Percentiles rank a stretch among this genome's conserved stretches.
phyloP scores from a whole-genome alignment of 2,797 vertebrate species.

The Nyctalus aviator region DNA sequence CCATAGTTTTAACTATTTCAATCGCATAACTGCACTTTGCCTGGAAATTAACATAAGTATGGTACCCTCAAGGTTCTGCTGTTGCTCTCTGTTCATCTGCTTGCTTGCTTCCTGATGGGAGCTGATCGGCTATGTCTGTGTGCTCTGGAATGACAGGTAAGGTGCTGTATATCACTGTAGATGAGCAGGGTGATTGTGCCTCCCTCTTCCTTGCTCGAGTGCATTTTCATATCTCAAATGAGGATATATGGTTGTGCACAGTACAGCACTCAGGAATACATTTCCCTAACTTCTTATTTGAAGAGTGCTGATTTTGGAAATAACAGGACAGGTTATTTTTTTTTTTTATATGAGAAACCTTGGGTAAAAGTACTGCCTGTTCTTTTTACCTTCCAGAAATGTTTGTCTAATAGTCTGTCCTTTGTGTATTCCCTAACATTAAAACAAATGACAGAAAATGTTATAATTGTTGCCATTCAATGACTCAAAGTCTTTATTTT shows the following conservation, averaged over 20 bases:
- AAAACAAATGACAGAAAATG: neutral
- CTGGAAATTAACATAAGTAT: neutral
- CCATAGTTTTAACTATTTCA: neutral
- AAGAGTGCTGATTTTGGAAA: neutral
- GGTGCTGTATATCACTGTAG: neutral
- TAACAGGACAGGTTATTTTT: neutral
- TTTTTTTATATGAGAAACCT: neutral
- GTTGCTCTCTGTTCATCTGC: neutral
- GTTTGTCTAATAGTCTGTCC: neutral
- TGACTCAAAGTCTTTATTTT: conserved; percentile 3
- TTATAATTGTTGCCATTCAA: neutral
- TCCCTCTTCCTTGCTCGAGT: neutral
- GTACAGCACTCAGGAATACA: neutral
- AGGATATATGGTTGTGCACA: neutral
- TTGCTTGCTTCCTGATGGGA: neutral
- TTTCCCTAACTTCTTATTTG: neutral
- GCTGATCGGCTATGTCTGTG: neutral
- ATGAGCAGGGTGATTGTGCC: neutral
- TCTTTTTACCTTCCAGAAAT: conserved; percentile 47
- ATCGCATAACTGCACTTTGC: neutral
- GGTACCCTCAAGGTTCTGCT: neutral
- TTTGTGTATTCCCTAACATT: conserved; percentile 42
- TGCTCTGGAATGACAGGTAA: neutral
- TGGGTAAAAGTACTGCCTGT: neutral
- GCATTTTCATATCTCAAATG: neutral